A percentile compares a stretch with the other conserved stretches of the same genome.
Conservation (phyloP, 2,113 vertebrate genomes). For the Stigmatopora argus region DNA sequence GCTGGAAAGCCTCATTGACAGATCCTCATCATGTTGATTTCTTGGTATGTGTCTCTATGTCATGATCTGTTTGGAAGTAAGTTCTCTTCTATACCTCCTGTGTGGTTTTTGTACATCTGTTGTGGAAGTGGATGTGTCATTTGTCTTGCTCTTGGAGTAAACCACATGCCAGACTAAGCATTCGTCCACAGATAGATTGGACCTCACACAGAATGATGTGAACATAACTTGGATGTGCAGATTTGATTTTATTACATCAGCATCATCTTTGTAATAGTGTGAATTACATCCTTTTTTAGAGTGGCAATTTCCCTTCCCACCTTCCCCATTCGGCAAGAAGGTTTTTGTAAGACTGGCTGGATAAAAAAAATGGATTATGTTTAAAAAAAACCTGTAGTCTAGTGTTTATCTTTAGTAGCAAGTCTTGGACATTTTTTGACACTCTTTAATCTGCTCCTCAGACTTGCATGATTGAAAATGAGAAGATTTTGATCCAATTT, state of each 20-base stretch:
- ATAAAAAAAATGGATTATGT: neutral
- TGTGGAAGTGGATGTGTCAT: neutral
- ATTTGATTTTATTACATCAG: no score
- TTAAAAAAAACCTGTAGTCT: neutral
- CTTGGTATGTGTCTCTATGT: neutral
- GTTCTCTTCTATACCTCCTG: neutral
- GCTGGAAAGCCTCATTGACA: conserved; percentile 4
- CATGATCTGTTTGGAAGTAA: neutral
- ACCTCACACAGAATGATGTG: conserved; percentile 2
- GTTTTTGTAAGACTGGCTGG: neutral
- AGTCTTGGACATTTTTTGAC: neutral
- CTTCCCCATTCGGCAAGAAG: no score
- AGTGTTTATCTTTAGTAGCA: neutral
- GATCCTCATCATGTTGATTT: conserved; percentile 1
- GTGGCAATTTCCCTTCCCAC: no score
- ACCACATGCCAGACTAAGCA: conserved; percentile 1
- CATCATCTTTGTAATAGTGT: no score
- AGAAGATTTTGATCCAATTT: neutral
- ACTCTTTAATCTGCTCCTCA: neutral
- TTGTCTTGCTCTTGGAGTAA: conserved; percentile 1
- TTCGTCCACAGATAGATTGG: conserved; percentile 1
- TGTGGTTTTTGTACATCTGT: neutral
- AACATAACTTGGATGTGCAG: no score
- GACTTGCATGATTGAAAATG: neutral
- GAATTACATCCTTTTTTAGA: no score